Evolutionary conservation across 2,888 invertebrate genomes (phyloP).

Genomic region (Tinea semifulvella): DNA sequence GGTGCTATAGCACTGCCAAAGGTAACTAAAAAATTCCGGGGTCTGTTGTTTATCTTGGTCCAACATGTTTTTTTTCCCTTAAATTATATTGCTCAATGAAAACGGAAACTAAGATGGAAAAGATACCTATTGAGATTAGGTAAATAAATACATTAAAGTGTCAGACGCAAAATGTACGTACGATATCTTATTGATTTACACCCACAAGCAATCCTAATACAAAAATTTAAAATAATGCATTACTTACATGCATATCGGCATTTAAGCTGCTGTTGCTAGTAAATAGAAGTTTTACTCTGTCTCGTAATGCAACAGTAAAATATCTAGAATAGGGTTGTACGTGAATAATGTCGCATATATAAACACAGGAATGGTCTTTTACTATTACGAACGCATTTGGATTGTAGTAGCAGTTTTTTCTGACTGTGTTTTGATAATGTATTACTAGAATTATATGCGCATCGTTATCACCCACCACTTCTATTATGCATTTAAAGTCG

Average conservation of each 20-base stretch:
- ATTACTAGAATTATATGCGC: slow-evolving; percentile 35
- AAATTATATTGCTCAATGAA: no score
- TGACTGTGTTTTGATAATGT: slow-evolving; percentile 36
- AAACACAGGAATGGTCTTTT: slow-evolving; percentile 32
- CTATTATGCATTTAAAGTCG: slow-evolving; percentile 44
- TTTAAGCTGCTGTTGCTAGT: slow-evolving; percentile 52
- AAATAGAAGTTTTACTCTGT: slow-evolving; percentile 38
- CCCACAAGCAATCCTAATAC: no score
- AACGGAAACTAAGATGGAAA: no score
- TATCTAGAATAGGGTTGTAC: slow-evolving; percentile 23
- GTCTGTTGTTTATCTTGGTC: no score
- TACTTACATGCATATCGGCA: slow-evolving; percentile 41
- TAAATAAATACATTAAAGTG: no score
- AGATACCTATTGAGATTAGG: no score
- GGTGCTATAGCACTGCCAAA: no score
- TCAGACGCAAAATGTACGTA: no score
- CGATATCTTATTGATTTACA: no score
- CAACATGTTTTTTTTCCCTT: no score
- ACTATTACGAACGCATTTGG: slow-evolving; percentile 36
- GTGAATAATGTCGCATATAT: slow-evolving; percentile 31
- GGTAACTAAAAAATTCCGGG: no score
- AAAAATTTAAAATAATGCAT: slow-evolving; percentile 7
- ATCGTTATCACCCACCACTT: slow-evolving; percentile 32
- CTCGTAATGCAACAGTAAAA: slow-evolving; percentile 30
- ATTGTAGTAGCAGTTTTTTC: slow-evolving; percentile 34